phyloP scores from a whole-genome alignment of 2,888 invertebrate genomes.

The Iphiclides podalirius region DNA sequence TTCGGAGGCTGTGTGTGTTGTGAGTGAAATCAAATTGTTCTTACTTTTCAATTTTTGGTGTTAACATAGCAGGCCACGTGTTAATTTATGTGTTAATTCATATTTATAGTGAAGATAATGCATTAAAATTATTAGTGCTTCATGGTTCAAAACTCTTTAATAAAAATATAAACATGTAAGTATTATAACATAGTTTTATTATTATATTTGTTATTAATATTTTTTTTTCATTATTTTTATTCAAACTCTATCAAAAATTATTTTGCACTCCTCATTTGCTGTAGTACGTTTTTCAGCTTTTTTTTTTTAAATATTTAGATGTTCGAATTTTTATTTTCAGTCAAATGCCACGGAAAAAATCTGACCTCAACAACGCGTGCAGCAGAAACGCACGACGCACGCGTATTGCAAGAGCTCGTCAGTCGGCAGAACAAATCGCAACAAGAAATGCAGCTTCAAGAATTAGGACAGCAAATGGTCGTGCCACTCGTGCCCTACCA shows the following conservation, averaged over 20 bases:
- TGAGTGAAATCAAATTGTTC: conserved; percentile 30
- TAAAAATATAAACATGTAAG: conserved; percentile 24
- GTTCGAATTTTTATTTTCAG: conserved; percentile 29
- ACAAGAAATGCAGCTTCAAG: conserved; percentile 35
- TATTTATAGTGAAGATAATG: neutral
- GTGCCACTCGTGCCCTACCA: too few species aligned
- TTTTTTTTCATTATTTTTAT: conserved; percentile 26
- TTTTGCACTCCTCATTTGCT: conserved; percentile 31
- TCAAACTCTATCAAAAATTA: conserved; percentile 30
- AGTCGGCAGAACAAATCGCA: conserved; percentile 31
- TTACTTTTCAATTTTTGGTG: neutral
- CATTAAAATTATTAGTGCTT: conserved; percentile 6
- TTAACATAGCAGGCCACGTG: neutral
- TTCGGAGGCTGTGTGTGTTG: too few species aligned
- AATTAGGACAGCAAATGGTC: conserved; percentile 28
- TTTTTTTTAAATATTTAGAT: conserved; percentile 23
- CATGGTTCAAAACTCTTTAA: conserved; percentile 21
- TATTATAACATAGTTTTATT: conserved; percentile 18
- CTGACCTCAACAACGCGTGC: conserved; percentile 35
- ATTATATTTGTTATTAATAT: conserved; percentile 5
- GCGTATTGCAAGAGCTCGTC: conserved; percentile 35
- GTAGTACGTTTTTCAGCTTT: conserved; percentile 28
- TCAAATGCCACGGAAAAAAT: conserved; percentile 36
- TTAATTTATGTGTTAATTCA: neutral
- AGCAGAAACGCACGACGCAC: conserved; percentile 34